phyloP scores from a whole-genome alignment of 2,888 invertebrate species.

The Eristalinus aeneus region DNA sequence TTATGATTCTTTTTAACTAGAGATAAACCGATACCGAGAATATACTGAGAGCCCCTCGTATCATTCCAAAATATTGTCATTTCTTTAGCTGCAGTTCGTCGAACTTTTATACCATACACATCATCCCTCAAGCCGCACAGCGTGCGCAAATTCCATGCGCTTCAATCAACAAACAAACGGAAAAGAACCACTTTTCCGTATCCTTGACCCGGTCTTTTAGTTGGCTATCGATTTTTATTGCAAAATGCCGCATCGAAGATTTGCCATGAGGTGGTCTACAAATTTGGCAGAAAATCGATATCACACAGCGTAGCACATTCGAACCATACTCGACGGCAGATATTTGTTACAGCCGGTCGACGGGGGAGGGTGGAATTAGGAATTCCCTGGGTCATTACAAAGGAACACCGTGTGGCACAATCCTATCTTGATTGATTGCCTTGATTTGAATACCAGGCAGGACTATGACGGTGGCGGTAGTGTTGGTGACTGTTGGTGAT shows the following conservation, averaged over 20 bases:
- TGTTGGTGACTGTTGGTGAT: not conserved
- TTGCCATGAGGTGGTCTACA: not conserved
- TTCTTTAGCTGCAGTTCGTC: not conserved
- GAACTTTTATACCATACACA: not conserved
- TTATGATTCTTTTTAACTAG: too few species aligned
- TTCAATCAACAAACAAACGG: not conserved
- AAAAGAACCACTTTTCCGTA: not conserved
- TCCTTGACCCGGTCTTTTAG: not conserved
- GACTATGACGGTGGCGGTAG: not conserved
- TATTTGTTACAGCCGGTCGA: not conserved
- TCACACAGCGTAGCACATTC: not conserved
- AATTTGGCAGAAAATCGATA: not conserved
- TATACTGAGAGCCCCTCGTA: too few species aligned
- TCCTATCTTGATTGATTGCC: conserved; percentile 51
- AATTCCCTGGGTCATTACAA: conserved; percentile 36
- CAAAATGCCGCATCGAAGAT: not conserved
- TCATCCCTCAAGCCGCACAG: not conserved
- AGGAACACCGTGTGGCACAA: conserved; percentile 12
- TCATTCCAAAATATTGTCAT: too few species aligned
- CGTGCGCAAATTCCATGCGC: not conserved
- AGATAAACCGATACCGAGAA: too few species aligned
- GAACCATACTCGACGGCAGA: not conserved
- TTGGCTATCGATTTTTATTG: not conserved
- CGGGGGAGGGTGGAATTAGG: conserved; percentile 20
- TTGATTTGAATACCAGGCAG: conserved; percentile 29